These are phyloP conservation scores for Drosophila anomalipes DNA, from an alignment of 2,888 invertebrate genomes.

Conservation along the genomic window DNA sequence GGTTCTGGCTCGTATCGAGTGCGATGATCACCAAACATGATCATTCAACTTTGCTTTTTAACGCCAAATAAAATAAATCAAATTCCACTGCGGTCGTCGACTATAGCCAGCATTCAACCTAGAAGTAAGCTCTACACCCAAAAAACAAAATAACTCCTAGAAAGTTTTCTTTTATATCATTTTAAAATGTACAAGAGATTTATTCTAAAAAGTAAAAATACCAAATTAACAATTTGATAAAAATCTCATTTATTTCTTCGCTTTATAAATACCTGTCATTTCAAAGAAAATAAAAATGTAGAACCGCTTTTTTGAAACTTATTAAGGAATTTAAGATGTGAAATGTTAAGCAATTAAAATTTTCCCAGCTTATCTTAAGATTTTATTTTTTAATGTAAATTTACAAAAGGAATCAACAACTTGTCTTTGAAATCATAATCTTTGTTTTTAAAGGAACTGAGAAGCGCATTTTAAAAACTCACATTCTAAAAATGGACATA, in stretches of 20 bases:
- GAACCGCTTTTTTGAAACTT: not conserved
- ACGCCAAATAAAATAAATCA: constrained; percentile 82
- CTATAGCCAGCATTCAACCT: constrained; percentile 31
- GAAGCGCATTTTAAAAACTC: too few species aligned
- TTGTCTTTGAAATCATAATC: not conserved
- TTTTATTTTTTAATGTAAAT: not conserved
- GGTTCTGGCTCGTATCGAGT: constrained; percentile 67
- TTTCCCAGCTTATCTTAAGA: not conserved
- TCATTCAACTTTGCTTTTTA: constrained; percentile 81
- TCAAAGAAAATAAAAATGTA: not conserved
- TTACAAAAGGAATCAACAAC: accelerated
- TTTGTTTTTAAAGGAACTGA: too few species aligned
- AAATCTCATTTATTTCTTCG: not conserved
- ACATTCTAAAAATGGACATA: not conserved
- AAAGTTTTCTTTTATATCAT: not conserved
- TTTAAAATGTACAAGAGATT: not conserved
- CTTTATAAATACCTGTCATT: not conserved
- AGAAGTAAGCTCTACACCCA: constrained; percentile 3
- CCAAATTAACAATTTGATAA: not conserved
- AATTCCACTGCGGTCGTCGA: constrained; percentile 80
- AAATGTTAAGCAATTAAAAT: not conserved
- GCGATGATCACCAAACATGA: constrained; percentile 77
- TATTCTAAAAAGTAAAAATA: not conserved
- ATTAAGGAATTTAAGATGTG: not conserved
- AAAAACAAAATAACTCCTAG: not conserved